Evolutionary conservation across 2,113 vertebrate species (phyloP).

Genomic region (Cisticola juncidis): DNA sequence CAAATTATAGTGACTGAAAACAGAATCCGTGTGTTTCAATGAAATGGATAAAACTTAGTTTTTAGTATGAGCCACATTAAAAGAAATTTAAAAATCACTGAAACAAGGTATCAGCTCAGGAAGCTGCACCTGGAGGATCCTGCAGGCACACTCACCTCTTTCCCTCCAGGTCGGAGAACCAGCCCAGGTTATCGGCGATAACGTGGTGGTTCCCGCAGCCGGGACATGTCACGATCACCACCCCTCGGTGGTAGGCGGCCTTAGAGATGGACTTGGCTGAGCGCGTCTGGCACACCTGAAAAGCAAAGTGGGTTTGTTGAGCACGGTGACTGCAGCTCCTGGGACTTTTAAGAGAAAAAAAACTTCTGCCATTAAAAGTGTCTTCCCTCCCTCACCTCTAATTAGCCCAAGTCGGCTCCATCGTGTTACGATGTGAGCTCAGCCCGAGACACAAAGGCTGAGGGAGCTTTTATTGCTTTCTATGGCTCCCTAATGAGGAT

Average conservation of each 20-base stretch:
- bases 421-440: not conserved
- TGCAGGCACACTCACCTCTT: conserved; percentile 58
- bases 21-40: fast-evolving
- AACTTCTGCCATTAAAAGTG: fast-evolving
- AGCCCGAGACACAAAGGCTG: not conserved
- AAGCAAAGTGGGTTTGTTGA: fast-evolving
- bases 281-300: conserved; percentile 87
- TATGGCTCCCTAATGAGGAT: fast-evolving
- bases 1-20: not conserved
- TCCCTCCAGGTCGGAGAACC: conserved; percentile 92
- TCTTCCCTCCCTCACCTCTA: not conserved
- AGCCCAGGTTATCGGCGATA: conserved; percentile 92
- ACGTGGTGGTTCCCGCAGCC: conserved; percentile 90
- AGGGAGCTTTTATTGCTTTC: not conserved
- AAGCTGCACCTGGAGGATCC: fast-evolving
- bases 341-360: fast-evolving
- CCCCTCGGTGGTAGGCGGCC: conserved; percentile 84
- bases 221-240: conserved; percentile 90
- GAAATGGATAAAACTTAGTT: fast-evolving
- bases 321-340: fast-evolving
- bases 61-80: fast-evolving
- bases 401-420: fast-evolving
- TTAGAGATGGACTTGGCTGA: conserved; percentile 89
- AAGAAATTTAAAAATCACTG: not conserved
- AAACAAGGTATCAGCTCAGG: fast-evolving